Evolutionary conservation across 2,113 vertebrate genomes (phyloP).

Genomic region (Pelobates fuscus): DNA sequence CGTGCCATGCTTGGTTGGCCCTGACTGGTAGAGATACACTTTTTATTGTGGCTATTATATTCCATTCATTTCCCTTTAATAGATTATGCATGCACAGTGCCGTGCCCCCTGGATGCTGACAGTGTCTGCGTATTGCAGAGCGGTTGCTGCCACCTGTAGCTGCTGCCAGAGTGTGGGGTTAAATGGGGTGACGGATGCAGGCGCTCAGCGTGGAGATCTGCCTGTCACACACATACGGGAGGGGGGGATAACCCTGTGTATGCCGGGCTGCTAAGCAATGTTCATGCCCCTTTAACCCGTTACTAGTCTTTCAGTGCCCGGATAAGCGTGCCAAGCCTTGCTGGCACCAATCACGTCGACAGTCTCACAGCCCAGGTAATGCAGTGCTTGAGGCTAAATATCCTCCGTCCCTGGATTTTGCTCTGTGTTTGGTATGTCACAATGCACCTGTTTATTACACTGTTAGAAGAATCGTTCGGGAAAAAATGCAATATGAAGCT

Average conservation of each 20-base stretch:
- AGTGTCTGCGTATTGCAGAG: neutral
- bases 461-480: no score
- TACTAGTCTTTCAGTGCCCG: neutral
- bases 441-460: no score
- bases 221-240: neutral
- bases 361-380: no score
- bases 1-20: neutral
- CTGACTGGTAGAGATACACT: neutral
- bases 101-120: neutral
- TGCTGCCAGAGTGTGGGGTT: neutral
- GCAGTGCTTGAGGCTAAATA: no score
- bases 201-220: neutral
- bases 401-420: no score
- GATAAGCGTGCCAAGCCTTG: neutral
- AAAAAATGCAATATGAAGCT: no score
- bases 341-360: no score
- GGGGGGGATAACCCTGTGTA: neutral
- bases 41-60: no score
- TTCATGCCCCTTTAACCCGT: neutral
- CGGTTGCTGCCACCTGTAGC: neutral
- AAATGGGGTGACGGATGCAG: neutral
- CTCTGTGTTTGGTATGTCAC: no score
- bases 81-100: no score
- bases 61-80: no score
- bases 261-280: neutral